Evolutionary conservation across 1,140 invertebrate species (phyloP), one percentile per base, ranked within the genome.

Genomic region (Lepidotrigona ventralis): DNA sequence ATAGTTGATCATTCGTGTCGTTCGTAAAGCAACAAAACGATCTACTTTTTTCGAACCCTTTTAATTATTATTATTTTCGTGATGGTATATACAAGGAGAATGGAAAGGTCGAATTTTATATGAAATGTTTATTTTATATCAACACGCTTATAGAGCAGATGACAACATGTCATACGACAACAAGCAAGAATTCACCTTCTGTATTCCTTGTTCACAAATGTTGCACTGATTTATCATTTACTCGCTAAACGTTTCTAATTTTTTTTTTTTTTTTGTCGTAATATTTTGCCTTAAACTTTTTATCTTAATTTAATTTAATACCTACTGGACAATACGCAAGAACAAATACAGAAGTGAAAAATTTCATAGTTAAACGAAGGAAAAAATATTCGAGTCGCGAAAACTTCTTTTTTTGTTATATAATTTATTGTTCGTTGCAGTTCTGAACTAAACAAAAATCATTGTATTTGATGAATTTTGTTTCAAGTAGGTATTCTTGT

Each of bases 1-100:
- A 88, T 87, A 89, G 87, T 53, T 63, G 81, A 89, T 90, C 85
- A 77, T 89, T 84, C 66, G 81, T 63, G 53, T 86, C 83, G 86
- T 79, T 86, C 83, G 77, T 88, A 81, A 88, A 83, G 88, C n/a
- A 87, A 86, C 85, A 77, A n/a, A 19, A 63, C 26, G 64, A 66
- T 58, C 74, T 70, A 80, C 51, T 83, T 76, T 53, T 81, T 66
- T 79, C 33, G 63, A 68, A 81, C 74, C 82, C 51, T 76, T 75
- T 74, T 63, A 69, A 87, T n/a, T 60, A 60, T 71, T 86, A 79
- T 88, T 83, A 75, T 86, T 78, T 60, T 82, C 85, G 54, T 53
- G 54, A 82, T 74, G 79, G 15, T 81, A 90, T 81, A 85, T 71
- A 79, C 80, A 73, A 82, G 80, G 69, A 79, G 53, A 66, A 81